Conservation (phyloP, 2,888 invertebrate species). For the Megastigmus dorsalis region DNA sequence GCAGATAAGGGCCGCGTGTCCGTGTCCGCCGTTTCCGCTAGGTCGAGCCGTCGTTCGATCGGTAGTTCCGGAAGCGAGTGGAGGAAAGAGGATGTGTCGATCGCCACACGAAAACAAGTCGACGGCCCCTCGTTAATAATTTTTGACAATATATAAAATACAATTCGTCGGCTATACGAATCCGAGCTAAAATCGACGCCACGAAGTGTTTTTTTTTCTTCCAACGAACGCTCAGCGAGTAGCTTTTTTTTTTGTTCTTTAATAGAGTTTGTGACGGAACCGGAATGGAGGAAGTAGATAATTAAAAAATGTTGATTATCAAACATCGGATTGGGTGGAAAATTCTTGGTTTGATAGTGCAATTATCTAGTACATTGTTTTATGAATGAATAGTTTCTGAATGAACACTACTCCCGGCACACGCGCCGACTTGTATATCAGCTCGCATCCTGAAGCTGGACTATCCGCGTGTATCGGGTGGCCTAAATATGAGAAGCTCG, state of each 20-base stretch:
- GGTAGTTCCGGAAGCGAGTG: slow-evolving; percentile 42
- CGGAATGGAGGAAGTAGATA: slow-evolving; percentile 35
- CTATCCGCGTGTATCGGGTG: slow-evolving; percentile 64
- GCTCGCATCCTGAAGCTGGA: slow-evolving; percentile 64
- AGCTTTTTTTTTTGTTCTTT: neutral
- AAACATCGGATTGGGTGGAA: slow-evolving; percentile 41
- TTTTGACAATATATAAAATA: too few relatives aligned
- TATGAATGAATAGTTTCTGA: slow-evolving; percentile 60
- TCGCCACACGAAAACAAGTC: slow-evolving; percentile 34
- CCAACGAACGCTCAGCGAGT: too few relatives aligned
- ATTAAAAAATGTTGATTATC: slow-evolving; percentile 40
- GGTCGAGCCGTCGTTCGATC: slow-evolving; percentile 43
- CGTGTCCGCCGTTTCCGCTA: slow-evolving; percentile 45
- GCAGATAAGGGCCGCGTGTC: slow-evolving; percentile 40
- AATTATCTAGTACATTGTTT: slow-evolving; percentile 43
- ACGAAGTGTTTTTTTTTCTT: too few relatives aligned
- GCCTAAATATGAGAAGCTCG: slow-evolving; percentile 68
- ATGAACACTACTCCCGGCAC: slow-evolving; percentile 59
- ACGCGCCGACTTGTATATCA: slow-evolving; percentile 62
- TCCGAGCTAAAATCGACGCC: too few relatives aligned
- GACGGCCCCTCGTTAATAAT: neutral
- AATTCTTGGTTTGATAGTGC: slow-evolving; percentile 37
- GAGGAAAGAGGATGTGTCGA: slow-evolving; percentile 40
- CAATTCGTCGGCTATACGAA: too few relatives aligned
- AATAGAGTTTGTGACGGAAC: neutral